phyloP scores from a whole-genome alignment of 2,888 invertebrate species.

The Neoaliturus tenellus region DNA sequence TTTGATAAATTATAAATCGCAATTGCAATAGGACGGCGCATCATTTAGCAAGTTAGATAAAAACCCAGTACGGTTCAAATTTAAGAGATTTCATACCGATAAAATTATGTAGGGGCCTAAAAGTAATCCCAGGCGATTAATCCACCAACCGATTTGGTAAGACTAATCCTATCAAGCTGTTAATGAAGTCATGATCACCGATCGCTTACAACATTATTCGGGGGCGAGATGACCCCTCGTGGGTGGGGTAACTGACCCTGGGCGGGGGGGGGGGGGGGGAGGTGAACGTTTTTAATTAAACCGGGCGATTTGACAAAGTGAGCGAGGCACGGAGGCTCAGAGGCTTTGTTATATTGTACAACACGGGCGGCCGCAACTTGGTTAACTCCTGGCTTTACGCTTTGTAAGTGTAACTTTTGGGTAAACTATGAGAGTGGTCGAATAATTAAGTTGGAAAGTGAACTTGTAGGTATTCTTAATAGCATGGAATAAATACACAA shows the following conservation, averaged over 20 bases:
- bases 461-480: too few relatives aligned
- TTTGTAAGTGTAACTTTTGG: too few relatives aligned
- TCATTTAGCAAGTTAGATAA: too few relatives aligned
- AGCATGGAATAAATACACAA: too few relatives aligned
- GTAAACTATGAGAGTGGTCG: too few relatives aligned
- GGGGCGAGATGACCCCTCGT: neutral
- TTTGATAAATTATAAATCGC: too few relatives aligned
- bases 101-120: too few relatives aligned
- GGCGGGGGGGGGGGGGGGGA: neutral
- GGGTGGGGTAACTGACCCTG: neutral
- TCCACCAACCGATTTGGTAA: neutral
- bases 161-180: neutral
- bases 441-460: too few relatives aligned
- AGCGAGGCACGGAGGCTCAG: neutral
- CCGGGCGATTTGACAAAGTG: conserved; percentile 17
- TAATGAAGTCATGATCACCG: conserved; percentile 17
- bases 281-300: conserved; percentile 7
- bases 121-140: neutral
- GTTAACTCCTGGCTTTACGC: too few relatives aligned
- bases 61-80: neutral
- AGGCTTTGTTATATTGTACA: neutral
- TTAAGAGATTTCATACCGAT: too few relatives aligned
- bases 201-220: neutral
- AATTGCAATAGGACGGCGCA: too few relatives aligned
- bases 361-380: neutral